Percentiles rank a stretch among this genome's conserved stretches.
Conservation (phyloP, 1,140 invertebrate genomes). For the Acromyrmex charruanus region DNA sequence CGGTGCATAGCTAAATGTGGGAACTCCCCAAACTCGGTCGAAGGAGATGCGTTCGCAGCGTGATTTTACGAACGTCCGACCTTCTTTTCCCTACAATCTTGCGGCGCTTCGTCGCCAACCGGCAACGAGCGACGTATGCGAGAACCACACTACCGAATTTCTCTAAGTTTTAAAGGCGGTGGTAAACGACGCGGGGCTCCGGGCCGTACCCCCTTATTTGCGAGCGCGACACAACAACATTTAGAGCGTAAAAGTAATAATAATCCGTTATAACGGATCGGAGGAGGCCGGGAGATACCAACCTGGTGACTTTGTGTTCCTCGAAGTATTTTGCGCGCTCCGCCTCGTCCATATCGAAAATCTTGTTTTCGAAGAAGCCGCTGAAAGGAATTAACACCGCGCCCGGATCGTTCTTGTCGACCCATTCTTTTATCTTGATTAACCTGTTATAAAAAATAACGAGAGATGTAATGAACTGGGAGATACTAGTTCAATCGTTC, state of each 20-base stretch:
- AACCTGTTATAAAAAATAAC: constrained; percentile 89
- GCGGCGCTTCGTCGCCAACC: constrained; percentile 33
- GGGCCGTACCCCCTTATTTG: constrained; percentile 56
- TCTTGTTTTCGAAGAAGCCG: constrained; percentile 95
- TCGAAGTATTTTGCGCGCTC: constrained; percentile 93
- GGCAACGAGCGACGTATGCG: constrained; percentile 21
- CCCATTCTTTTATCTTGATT: constrained; percentile 99
- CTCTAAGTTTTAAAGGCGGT: constrained; percentile 7
- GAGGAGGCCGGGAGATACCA: constrained; percentile 5
- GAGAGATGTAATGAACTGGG: neutral
- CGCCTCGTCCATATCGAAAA: constrained; percentile 94
- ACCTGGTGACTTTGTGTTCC: constrained; percentile 94
- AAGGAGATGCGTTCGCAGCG: constrained; percentile 16
- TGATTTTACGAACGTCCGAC: constrained; percentile 61
- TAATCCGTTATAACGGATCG: constrained; percentile 29
- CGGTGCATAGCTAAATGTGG: constrained; percentile 79
- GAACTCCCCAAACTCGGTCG: constrained; percentile 71
- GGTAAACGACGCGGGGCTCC: neutral
- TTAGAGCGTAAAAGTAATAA: constrained; percentile 38
- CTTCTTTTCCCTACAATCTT: constrained; percentile 44
- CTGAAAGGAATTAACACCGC: constrained; percentile 98
- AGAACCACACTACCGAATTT: constrained; percentile 23
- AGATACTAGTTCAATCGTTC: neutral
- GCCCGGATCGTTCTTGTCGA: constrained; percentile 98
- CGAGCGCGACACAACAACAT: constrained; percentile 55